Evolutionary conservation across 2,113 vertebrate genomes (phyloP).

Genomic region (Chinchilla lanigera): DNA sequence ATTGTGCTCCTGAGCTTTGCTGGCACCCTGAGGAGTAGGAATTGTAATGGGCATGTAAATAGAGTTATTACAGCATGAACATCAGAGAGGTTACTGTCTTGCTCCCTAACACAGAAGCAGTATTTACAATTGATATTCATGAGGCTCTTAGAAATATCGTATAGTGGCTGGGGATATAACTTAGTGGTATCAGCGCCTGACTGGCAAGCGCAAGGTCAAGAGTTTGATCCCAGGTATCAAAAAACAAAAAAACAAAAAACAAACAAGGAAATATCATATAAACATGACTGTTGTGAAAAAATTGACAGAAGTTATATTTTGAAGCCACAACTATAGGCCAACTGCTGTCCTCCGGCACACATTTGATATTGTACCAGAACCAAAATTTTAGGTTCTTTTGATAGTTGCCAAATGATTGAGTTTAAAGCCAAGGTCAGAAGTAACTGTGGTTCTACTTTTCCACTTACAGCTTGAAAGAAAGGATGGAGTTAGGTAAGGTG

Average conservation of each 20-base stretch:
- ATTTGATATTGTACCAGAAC: neutral
- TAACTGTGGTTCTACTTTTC: neutral
- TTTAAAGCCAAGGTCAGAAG: conserved; percentile 9
- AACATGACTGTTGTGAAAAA: neutral
- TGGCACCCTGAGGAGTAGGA: neutral
- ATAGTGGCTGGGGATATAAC: too few species aligned
- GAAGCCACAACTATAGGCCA: neutral
- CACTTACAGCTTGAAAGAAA: neutral
- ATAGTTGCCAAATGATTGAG: neutral
- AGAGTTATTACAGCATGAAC: neutral
- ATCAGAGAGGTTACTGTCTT: neutral
- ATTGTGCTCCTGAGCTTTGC: neutral
- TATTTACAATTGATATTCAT: neutral
- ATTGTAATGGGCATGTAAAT: neutral
- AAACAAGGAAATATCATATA: neutral
- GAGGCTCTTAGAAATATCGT: too few species aligned
- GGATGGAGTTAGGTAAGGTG: neutral
- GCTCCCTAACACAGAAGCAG: neutral
- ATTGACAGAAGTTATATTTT: neutral
- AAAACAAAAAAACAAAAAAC: too few species aligned
- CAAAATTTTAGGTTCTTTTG: neutral
- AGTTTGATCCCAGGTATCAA: too few species aligned
- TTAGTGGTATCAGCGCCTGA: too few species aligned
- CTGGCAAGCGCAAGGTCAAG: too few species aligned
- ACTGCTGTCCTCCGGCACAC: neutral